Evolutionary conservation across 2,113 vertebrate species (phyloP), one percentile per base, ranked within the genome.

Genomic region (Oncorhynchus clarkii): DNA sequence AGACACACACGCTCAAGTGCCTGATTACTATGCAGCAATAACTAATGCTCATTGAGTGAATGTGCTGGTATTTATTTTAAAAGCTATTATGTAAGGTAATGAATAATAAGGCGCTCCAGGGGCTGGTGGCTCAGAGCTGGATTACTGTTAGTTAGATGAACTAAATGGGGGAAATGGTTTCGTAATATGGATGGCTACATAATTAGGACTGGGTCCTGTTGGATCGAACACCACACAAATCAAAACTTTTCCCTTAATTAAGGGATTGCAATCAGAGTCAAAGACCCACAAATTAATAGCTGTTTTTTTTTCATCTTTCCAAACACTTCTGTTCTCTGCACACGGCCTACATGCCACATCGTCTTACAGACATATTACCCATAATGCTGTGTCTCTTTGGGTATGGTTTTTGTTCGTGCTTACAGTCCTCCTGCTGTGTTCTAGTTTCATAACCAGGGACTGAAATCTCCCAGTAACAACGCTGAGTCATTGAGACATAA

Each of bases 41-140:
- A 45, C 39, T 45, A 45, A 45, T 45, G 39, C 39, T 45, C 2
- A 45, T 45, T 45, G 84, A 70, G 68, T 12, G 20, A 89, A 84
- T 70, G 73, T 73, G 49, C 65, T 72, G 66, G 64, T 84, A 45
- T 84, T 86, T 83, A 85, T 82, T 89, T 85, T 76, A 80, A 87
- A 86, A 84, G 54, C 73, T 78, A 87, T 90, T 88, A 88, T 70
- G 7, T 85, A 88, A 88, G 79, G 80, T 86, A 89, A 89, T 90
- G 80, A 90, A 82, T 45, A 9, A 78, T 76, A 66, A 69, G 74
- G 74, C 70, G 85, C 72, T 85, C 78, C 71, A 39, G 74, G 77
- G 84, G 78, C 80, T 13, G 76, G 77, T 45, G 6, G 74, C n/a
- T 22, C 79, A 77, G 72, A 73, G 54, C 74, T 1, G 82, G 82